Conservation (phyloP, 1,140 invertebrate genomes). For the Trichonephila clavipes region DNA sequence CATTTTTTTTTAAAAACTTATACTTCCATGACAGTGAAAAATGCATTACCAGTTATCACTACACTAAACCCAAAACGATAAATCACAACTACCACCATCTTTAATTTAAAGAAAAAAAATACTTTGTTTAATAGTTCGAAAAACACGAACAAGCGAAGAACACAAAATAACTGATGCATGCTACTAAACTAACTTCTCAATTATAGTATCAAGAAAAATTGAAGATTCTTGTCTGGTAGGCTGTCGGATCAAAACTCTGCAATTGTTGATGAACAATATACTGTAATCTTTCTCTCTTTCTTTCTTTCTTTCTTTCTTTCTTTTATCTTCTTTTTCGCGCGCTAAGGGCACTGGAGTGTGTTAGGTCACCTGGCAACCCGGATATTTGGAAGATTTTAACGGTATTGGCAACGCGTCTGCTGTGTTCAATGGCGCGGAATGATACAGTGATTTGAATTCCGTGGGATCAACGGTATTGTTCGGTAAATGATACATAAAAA, state of each 20-base stretch:
- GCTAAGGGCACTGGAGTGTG: conserved; percentile 71
- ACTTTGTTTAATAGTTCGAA: background rate
- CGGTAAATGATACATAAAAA: background rate
- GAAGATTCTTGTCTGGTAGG: background rate
- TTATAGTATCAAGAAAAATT: background rate
- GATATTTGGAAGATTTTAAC: conserved; percentile 63
- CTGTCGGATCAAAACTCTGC: background rate
- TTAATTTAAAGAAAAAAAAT: background rate
- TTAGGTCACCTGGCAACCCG: conserved; percentile 74
- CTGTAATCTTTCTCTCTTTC: conserved; percentile 5
- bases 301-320: too few relatives aligned
- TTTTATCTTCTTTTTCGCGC: background rate
- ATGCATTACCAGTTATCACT: too few relatives aligned
- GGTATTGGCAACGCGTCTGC: conserved; percentile 64
- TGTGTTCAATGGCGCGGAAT: conserved; percentile 47
- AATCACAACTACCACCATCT: background rate
- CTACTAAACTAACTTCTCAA: background rate
- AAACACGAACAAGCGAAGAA: background rate
- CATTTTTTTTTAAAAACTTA: too few relatives aligned
- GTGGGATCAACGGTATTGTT: background rate
- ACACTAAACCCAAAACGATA: background rate
- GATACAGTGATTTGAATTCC: background rate
- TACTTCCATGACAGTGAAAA: too few relatives aligned
- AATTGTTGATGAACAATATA: conserved; percentile 13
- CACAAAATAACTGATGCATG: background rate